A percentile compares a stretch with the other conserved stretches of the same genome.
phyloP scores from a whole-genome alignment of 2,888 invertebrate species.

The Caprella mutica region DNA sequence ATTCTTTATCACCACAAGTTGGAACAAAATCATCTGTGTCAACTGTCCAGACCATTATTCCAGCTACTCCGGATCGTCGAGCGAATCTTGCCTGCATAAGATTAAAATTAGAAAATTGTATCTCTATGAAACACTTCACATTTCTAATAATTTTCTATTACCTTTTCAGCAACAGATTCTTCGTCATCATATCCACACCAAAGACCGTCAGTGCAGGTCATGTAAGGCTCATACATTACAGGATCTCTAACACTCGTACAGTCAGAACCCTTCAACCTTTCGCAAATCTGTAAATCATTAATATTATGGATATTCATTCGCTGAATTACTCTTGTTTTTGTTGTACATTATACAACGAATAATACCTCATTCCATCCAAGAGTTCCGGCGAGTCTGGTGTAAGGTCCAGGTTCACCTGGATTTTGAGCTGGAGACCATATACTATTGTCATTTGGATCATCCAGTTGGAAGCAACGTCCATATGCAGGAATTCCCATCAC shows the following conservation, averaged over 20 bases:
- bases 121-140: no score
- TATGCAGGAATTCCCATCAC: constrained; percentile 59
- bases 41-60: constrained; percentile 24
- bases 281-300: not conserved
- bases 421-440: constrained; percentile 50
- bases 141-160: constrained; percentile 1
- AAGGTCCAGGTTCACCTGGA: constrained; percentile 51
- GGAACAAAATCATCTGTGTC: constrained; percentile 23
- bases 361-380: constrained; percentile 59
- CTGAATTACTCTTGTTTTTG: no score
- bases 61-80: constrained; percentile 21
- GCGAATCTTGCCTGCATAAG: constrained; percentile 14
- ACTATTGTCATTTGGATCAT: constrained; percentile 41
- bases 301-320: not conserved
- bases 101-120: no score
- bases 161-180: constrained; percentile 13
- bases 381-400: constrained; percentile 50
- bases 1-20: constrained; percentile 5
- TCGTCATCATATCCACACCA: constrained; percentile 23
- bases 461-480: constrained; percentile 56
- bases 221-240: constrained; percentile 14
- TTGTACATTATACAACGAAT: no score
- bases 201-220: constrained; percentile 17
- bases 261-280: not conserved
- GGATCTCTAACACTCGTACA: constrained; percentile 14